A percentile compares a stretch with the other conserved stretches of the same genome.
Evolutionary conservation across 2,113 vertebrate species (phyloP).

Genomic region (Xiphorhynchus elegans): DNA sequence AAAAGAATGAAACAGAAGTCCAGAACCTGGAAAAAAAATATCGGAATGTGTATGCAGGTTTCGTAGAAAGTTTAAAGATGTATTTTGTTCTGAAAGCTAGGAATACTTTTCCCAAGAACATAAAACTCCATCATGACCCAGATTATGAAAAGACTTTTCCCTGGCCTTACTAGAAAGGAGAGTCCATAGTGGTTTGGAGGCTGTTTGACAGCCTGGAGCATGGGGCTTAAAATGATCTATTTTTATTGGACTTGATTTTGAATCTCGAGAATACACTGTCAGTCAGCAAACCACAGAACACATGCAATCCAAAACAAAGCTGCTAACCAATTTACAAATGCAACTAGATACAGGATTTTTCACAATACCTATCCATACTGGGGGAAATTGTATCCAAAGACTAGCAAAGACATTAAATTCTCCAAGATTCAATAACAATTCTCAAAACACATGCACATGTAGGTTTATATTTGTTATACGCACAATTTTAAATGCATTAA

Average conservation of each 20-base stretch:
- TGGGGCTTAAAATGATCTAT: conserved; percentile 1
- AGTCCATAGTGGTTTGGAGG: background rate
- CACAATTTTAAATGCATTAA: background rate
- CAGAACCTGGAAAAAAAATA: background rate
- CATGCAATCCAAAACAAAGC: background rate
- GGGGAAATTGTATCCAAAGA: background rate
- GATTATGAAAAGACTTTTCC: background rate
- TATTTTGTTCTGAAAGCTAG: background rate
- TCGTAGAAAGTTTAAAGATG: background rate
- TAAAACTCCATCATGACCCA: background rate
- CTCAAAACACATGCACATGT: background rate
- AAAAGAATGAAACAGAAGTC: background rate
- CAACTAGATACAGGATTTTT: background rate
- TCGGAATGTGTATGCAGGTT: background rate
- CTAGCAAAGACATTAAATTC: background rate
- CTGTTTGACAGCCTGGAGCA: conserved; percentile 3
- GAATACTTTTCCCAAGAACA: background rate
- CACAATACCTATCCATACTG: background rate
- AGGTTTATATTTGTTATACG: background rate
- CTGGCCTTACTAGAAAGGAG: background rate
- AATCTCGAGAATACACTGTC: background rate
- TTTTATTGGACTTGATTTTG: conserved; percentile 31
- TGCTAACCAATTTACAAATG: background rate
- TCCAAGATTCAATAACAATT: background rate
- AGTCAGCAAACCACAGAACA: background rate